Conservation (phyloP, 2,888 invertebrate genomes). For the Hermaeophaga mercurialis region DNA sequence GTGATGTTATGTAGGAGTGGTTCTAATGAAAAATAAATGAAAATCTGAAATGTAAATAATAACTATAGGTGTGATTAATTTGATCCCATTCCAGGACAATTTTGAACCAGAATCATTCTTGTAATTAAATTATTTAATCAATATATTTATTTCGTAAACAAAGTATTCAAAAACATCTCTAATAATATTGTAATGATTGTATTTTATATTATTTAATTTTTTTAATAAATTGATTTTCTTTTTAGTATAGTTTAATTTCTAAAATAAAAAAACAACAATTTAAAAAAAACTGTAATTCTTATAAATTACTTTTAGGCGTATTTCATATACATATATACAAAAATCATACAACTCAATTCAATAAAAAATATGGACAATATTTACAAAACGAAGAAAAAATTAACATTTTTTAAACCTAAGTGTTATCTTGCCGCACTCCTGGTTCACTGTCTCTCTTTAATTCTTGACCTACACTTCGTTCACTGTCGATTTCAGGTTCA, state of each 20-base stretch:
- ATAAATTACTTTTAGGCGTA: slow-evolving; percentile 33
- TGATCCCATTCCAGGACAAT: too few relatives aligned
- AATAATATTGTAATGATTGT: slow-evolving; percentile 3
- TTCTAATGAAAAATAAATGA: too few relatives aligned
- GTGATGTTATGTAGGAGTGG: too few relatives aligned
- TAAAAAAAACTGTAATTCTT: slow-evolving; percentile 37
- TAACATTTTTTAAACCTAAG: slow-evolving; percentile 27
- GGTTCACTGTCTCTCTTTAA: slow-evolving; percentile 1
- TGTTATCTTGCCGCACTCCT: slow-evolving; percentile 30
- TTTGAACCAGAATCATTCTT: too few relatives aligned
- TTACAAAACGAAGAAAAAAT: slow-evolving; percentile 24
- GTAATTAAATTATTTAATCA: too few relatives aligned
- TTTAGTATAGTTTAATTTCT: not conserved
- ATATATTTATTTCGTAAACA: slow-evolving; percentile 9
- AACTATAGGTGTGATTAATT: too few relatives aligned
- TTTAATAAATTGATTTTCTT: slow-evolving; percentile 5
- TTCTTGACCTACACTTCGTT: slow-evolving; percentile 19
- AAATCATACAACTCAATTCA: slow-evolving; percentile 26
- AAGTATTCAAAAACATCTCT: not conserved
- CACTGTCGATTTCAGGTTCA: slow-evolving; percentile 7
- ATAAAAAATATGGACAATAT: slow-evolving; percentile 33
- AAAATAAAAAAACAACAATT: slow-evolving; percentile 19
- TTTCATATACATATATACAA: slow-evolving; percentile 38
- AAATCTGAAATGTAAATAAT: too few relatives aligned
- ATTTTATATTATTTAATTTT: not conserved